Evolutionary conservation across 2,797 vertebrate species (phyloP).

Genomic region (Hippopotamyrus pictus): DNA sequence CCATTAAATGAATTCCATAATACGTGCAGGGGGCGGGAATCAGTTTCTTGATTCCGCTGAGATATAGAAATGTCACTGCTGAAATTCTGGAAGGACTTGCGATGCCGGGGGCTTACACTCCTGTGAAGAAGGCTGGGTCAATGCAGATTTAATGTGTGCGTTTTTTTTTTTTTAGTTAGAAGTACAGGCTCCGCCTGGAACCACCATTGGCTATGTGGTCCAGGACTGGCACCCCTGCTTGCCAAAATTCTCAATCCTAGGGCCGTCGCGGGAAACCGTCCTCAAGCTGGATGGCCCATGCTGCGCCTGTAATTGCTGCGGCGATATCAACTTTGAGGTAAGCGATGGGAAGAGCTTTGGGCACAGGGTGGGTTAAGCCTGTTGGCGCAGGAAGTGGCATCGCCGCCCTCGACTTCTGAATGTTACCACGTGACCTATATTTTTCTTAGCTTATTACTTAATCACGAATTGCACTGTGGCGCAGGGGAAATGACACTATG

Average conservation of each 20-base stretch:
- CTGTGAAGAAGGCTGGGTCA: not conserved
- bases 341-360: not conserved
- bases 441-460: not conserved
- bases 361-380: not conserved
- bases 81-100: not conserved
- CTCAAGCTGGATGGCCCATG: constrained; percentile 78
- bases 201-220: constrained; percentile 72
- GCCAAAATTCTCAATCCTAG: constrained; percentile 77
- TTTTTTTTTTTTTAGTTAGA: constrained; percentile 63
- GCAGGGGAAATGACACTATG: not conserved
- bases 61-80: not conserved
- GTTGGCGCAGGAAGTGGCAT: not conserved
- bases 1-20: not conserved
- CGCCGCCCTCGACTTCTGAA: not conserved
- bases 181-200: constrained; percentile 79
- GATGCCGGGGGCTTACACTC: not conserved
- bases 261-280: constrained; percentile 65
- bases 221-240: constrained; percentile 81
- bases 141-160: not conserved
- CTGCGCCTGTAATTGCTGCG: constrained; percentile 78
- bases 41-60: not conserved
- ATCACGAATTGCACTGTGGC: not conserved
- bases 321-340: constrained; percentile 84
- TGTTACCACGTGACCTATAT: not conserved
- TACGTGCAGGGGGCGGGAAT: not conserved